Percentiles rank a stretch among this genome's conserved stretches.
phyloP scores from a whole-genome alignment of 2,113 vertebrate species.

The Chaetodon auriga region DNA sequence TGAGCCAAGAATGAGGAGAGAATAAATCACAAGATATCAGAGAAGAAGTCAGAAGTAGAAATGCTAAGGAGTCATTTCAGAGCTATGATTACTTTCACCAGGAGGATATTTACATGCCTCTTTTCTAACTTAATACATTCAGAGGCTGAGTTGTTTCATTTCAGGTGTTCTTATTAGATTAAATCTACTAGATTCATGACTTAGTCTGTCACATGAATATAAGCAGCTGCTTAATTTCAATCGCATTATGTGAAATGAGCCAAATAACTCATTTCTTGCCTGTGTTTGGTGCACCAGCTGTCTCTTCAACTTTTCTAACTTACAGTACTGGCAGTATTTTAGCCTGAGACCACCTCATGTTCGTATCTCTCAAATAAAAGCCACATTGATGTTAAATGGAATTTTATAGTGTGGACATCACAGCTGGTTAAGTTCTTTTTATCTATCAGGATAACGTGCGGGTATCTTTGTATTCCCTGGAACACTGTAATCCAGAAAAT shows the following conservation, averaged over 20 bases:
- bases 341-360: background rate
- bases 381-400: constrained; percentile 13
- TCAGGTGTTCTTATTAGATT: constrained; percentile 39
- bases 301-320: constrained; percentile 1
- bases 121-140: background rate
- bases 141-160: constrained; percentile 22
- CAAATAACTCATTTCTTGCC: constrained; percentile 17
- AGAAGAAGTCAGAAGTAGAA: constrained; percentile 17
- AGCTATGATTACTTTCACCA: constrained; percentile 22
- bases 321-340: constrained; percentile 18
- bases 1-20: constrained; percentile 9
- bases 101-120: constrained; percentile 14
- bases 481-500: constrained; percentile 59
- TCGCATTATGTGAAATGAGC: constrained; percentile 40
- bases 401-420: background rate
- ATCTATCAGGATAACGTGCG: background rate
- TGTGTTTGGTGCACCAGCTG: constrained; percentile 33
- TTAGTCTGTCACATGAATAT: constrained; percentile 40
- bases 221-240: constrained; percentile 46
- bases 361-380: constrained; percentile 38
- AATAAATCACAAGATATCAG: constrained; percentile 20
- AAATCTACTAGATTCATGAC: constrained; percentile 16
- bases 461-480: constrained; percentile 5
- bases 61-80: constrained; percentile 23
- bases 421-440: background rate